These are phyloP conservation scores for Holacanthus passer DNA, from an alignment of 2,113 vertebrate genomes.

Conservation along the genomic window DNA sequence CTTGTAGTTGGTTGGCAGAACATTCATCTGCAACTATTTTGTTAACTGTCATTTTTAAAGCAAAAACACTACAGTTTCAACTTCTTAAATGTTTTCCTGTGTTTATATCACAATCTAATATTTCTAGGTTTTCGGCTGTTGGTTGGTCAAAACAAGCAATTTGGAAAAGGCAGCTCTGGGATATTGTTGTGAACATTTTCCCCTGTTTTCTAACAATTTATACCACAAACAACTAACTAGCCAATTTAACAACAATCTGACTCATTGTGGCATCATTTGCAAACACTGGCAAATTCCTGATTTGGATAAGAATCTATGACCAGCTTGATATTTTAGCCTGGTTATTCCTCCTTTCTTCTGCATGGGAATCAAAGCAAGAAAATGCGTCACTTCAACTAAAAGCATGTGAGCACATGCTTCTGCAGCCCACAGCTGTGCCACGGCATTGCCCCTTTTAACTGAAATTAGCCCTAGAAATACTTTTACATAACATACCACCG, in stretches of 20 bases:
- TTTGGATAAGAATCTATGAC: not conserved
- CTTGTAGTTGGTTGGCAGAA: not conserved
- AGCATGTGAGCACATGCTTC: not conserved
- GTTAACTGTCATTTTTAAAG: not conserved
- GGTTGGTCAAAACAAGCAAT: not conserved
- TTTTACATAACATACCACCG: slow-evolving; percentile 74
- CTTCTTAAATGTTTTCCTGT: not conserved
- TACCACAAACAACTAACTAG: not conserved
- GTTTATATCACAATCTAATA: not conserved
- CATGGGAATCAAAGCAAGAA: not conserved
- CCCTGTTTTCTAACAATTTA: too few species aligned
- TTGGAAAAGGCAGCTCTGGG: not conserved
- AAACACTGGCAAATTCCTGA: not conserved
- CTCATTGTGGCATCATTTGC: not conserved
- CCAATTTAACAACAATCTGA: not conserved
- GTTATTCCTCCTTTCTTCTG: not conserved
- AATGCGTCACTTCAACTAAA: slow-evolving; percentile 9
- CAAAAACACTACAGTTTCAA: not conserved
- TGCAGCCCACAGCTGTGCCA: slow-evolving; percentile 34
- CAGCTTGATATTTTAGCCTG: not conserved
- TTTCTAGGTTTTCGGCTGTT: not conserved
- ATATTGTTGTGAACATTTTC: not conserved
- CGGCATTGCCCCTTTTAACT: slow-evolving; percentile 44
- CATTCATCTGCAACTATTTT: not conserved
- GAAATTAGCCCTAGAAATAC: slow-evolving; percentile 60